Conservation (phyloP, 1,140 invertebrate genomes). For the Druon quercuslanigerum region DNA sequence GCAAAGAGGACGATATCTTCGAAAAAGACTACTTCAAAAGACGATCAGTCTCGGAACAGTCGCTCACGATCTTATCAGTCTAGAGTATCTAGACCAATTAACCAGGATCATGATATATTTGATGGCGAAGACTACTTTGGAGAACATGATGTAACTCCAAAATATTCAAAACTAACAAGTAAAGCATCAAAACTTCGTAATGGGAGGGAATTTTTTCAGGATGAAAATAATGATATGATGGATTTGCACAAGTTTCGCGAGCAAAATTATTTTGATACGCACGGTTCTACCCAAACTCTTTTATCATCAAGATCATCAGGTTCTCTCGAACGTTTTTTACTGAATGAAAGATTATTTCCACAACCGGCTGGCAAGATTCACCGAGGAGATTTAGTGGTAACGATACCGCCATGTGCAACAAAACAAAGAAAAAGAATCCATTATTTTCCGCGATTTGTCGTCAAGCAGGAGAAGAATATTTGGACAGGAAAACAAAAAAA, state of each 20-base stretch:
- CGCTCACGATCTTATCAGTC: background rate
- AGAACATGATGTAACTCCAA: background rate
- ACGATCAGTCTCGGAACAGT: background rate
- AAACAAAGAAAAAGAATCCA: constrained; percentile 60
- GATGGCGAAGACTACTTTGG: constrained; percentile 3
- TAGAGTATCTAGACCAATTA: background rate
- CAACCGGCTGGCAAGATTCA: constrained; percentile 53
- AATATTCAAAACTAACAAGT: background rate
- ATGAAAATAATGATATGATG: constrained; percentile 38
- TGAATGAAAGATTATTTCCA: constrained; percentile 66
- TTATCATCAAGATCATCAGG: constrained; percentile 51
- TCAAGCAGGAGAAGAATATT: constrained; percentile 56
- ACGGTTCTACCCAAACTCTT: constrained; percentile 59
- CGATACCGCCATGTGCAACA: constrained; percentile 57
- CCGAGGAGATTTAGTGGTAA: constrained; percentile 56
- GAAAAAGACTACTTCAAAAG: constrained; percentile 22
- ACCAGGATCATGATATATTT: background rate
- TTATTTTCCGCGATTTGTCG: constrained; percentile 64
- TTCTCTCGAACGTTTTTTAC: constrained; percentile 58
- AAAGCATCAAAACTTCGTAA: background rate
- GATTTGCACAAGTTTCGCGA: constrained; percentile 62
- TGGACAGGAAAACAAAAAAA: constrained; percentile 46
- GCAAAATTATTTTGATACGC: constrained; percentile 69
- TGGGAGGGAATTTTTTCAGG: background rate
- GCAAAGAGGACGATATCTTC: background rate